Base-by-base conservation (phyloP, 2,797 vertebrate genomes). In the Gallinago stenura region DNA sequence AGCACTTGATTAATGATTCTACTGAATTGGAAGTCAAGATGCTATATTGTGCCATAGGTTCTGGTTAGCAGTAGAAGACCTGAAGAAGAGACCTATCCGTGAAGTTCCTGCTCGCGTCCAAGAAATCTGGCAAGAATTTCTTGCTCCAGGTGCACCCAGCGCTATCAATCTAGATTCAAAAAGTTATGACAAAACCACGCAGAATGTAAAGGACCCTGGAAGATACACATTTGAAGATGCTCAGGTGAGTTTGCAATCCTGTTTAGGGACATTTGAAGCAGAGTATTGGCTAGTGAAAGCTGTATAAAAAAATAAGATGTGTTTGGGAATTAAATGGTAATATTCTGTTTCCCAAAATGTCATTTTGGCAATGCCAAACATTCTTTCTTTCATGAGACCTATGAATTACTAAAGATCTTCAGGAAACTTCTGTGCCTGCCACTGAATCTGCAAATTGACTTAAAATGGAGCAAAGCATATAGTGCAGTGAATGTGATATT, bases 111-210 rank as follows among this genome's bases (percentile, higher is more conserved):
- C 98, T 41, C 98, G 99, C 2, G 99, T 99, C 62, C 99, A 99
- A 92, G 99, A 99, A 98, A 99, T 99, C 97, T 99, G 99, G 99
- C 99, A 98, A 97, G 99, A 99, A 96, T 99, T 99, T 95, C 97
- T 99, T 97, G 99, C 99, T 85, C 98, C 99, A 0, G 99, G 99
- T 82, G 99, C 99, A 10, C 99, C 99, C 84, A 99, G 99, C 68
- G 99, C 99, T 97, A 99, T 99, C 97, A 99, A 99, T 45, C 98
- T 99, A 87, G 99, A 99, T 97, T 99, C 99, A 31, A 99, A 99
- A 97, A 99, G 99, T 97, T 99, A 99, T 6, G 99, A 98, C 98
- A 99, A 99, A 98, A 99, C 99, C 90, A 99, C 99, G 26, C 99
- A 99, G 97, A 99, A 99, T 75, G 99, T 99, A 95, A 99, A 99